Evolutionary conservation across 2,113 vertebrate species (phyloP).

Genomic region (Bubo blakistoni): DNA sequence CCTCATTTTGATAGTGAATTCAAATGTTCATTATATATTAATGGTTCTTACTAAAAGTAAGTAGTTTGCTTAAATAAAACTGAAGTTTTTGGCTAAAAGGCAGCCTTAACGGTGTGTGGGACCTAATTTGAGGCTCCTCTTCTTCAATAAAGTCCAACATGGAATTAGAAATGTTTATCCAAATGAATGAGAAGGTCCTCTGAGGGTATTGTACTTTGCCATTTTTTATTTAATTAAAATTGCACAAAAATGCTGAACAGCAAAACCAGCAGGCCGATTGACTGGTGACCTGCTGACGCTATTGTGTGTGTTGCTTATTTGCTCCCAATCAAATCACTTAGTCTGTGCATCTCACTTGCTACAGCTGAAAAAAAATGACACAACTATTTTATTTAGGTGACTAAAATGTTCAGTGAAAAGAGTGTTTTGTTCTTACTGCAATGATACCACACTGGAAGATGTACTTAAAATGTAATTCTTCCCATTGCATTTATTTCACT

Average conservation of each 20-base stretch:
- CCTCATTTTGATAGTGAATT: conserved; percentile 43
- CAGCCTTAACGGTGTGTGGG: conserved; percentile 33
- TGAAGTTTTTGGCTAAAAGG: conserved; percentile 42
- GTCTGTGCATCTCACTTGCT: neutral
- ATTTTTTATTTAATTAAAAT: conserved; percentile 1
- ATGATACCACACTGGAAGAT: neutral
- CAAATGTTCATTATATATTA: conserved; percentile 7
- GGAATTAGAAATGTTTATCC: neutral
- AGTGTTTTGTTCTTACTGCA: neutral
- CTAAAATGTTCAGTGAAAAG: neutral
- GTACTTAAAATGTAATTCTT: neutral
- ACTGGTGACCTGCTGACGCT: neutral
- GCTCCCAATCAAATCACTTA: neutral
- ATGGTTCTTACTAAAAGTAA: conserved; percentile 45
- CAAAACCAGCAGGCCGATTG: neutral
- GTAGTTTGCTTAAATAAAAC: conserved; percentile 32
- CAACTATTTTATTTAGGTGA: neutral
- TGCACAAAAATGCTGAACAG: neutral
- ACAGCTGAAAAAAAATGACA: neutral
- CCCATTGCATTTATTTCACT: neutral
- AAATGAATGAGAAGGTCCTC: conserved; percentile 13
- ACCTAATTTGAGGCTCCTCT: conserved; percentile 35
- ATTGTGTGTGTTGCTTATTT: neutral
- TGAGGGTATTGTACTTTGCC: neutral
- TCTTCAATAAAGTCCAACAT: neutral